Evolutionary conservation across 37 sponge, comb jelly and placozoan genomes (phyloP).

Genomic region (Petrosia ficiformis): DNA sequence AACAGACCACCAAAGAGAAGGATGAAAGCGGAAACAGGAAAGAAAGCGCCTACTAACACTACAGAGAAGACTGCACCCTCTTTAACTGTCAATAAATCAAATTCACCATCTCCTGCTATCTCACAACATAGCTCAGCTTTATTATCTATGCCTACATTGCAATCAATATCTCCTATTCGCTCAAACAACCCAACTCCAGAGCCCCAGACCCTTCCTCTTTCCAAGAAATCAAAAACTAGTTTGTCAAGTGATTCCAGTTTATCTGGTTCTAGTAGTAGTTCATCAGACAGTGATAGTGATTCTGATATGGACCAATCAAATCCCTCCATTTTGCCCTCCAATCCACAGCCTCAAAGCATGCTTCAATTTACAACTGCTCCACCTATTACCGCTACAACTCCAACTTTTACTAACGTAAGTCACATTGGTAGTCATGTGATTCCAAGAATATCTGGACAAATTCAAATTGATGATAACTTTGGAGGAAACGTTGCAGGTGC

Average conservation of each 20-base stretch:
- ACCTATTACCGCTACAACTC: background rate
- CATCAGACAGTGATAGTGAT: background rate
- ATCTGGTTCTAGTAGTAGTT: slow-evolving; percentile 42
- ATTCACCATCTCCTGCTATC: background rate
- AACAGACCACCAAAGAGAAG: background rate
- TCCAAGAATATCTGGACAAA: background rate
- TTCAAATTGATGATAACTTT: background rate
- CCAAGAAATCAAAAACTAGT: background rate
- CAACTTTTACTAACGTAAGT: background rate
- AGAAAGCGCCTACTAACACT: background rate
- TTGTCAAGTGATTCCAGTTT: background rate
- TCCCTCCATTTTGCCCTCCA: background rate
- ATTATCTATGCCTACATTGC: background rate
- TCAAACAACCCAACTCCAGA: slow-evolving; percentile 47
- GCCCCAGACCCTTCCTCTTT: background rate
- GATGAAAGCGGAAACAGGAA: background rate
- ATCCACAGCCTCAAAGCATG: background rate
- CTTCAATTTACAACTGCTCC: background rate
- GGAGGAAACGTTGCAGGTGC: background rate
- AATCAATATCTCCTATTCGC: background rate
- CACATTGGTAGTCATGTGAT: background rate
- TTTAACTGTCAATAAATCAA: background rate
- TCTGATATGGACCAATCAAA: background rate
- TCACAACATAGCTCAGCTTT: background rate
- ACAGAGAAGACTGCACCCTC: background rate